A percentile compares a stretch with the other conserved stretches of the same genome.
These are phyloP conservation scores for Synanthedon vespiformis DNA, from an alignment of 2,888 invertebrate species.

Conservation along the genomic window DNA sequence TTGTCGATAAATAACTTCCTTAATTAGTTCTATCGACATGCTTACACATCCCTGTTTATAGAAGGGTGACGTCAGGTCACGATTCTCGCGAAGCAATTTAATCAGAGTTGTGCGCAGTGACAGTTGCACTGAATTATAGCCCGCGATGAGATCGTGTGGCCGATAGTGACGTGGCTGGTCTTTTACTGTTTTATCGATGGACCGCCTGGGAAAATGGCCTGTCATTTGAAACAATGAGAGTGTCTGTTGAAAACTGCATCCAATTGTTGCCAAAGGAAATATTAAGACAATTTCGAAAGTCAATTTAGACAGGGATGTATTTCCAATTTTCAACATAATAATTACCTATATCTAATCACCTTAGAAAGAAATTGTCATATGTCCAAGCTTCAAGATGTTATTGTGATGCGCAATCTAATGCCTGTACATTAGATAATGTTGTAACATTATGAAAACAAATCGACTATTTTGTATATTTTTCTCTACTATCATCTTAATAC, in stretches of 20 bases:
- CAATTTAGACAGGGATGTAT: no score
- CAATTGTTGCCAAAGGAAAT: no score
- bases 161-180: slow-evolving; percentile 8
- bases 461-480: no score
- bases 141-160: slow-evolving; percentile 14
- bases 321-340: no score
- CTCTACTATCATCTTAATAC: no score
- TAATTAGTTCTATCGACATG: slow-evolving; percentile 9
- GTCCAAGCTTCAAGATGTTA: no score
- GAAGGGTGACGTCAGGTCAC: slow-evolving; percentile 46
- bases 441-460: no score
- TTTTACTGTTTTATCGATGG: not conserved
- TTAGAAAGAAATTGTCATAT: no score
- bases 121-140: slow-evolving; percentile 33
- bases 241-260: not conserved
- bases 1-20: not conserved
- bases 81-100: slow-evolving; percentile 37
- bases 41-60: slow-evolving; percentile 13
- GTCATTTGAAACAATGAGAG: not conserved
- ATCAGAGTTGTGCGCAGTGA: slow-evolving; percentile 37
- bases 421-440: no score
- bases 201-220: not conserved
- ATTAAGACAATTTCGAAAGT: no score
- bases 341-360: no score
- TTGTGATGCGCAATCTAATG: no score